Base-by-base conservation (phyloP, 2,797 vertebrate genomes). In the Lepilemur septentrionalis region DNA sequence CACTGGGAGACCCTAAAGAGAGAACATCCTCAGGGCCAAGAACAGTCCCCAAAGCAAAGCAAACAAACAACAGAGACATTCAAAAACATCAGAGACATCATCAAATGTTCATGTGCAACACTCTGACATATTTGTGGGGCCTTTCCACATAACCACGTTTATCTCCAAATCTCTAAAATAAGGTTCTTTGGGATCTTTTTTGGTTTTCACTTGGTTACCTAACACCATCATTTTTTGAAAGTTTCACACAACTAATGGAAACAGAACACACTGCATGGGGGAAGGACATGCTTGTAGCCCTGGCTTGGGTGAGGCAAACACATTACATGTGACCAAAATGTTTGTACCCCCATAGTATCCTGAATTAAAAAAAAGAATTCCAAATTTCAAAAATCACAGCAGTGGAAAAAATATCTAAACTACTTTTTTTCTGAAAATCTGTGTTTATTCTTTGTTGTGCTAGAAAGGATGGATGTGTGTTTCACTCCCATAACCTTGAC, bases 351-450 rank as follows among this genome's bases (percentile, higher is more conserved):
- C 22, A 55, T 55, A 23, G 23, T 55, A 55, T 55, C 20, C 20
- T 23, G 55, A 55, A 55, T 52, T 52, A 52, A 41, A 32, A 73
- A 55, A 46, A 32, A 38, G 38, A n/a, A 8, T 52, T 76, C 48
- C 75, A 78, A 87, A 57, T 84, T 87, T 87, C 17, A 93, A 75
- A 89, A 94, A 70, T 92, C 50, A 41, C 52, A 81, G 41, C n/a
- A 72, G 30, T 91, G n/a, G 22, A 52, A 63, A 88, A 96, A 50
- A 82, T 17, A 81, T 48, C 46, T 75, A 32, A 70, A 96, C 88
- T 80, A 4, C 14, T 88, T 84, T 92, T 94, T 92, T 94, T 91
- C 80, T 81, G 25, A 85, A 92, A 97, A 96, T 80, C 55, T 92
- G 0, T 89, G 14, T 94, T 72, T 85, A 70, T 89, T 75, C 72